These are phyloP conservation scores for Hippopotamyrus pictus DNA, from an alignment of 2,797 vertebrate genomes.

Conservation along the genomic window DNA sequence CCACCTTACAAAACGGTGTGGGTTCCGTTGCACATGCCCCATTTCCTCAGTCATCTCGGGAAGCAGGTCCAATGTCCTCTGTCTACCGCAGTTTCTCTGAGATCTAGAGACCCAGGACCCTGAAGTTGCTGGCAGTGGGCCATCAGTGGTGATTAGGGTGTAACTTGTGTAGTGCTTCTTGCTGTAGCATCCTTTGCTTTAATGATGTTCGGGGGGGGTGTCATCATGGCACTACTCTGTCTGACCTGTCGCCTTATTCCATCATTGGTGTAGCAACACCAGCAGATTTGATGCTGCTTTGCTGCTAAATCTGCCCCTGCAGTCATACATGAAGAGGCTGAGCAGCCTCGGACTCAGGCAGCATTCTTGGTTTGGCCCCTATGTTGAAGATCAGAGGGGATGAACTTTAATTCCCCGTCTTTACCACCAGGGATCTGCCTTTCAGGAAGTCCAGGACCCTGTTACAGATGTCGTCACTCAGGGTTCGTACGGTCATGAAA, in stretches of 20 bases:
- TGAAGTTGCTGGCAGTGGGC: not conserved
- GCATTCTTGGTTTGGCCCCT: not conserved
- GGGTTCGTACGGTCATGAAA: no score
- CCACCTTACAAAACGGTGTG: not conserved
- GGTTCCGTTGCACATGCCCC: not conserved
- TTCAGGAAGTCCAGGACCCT: not conserved
- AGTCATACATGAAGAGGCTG: not conserved
- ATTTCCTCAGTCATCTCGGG: not conserved
- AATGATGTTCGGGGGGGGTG: not conserved
- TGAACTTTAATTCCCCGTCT: not conserved
- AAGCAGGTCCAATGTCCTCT: not conserved
- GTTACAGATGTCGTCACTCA: not conserved
- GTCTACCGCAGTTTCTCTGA: not conserved
- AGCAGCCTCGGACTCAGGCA: not conserved
- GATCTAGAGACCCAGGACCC: not conserved
- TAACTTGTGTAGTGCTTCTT: not conserved
- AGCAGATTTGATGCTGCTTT: not conserved
- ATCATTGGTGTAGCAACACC: not conserved
- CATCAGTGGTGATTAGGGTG: not conserved
- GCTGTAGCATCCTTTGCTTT: not conserved
- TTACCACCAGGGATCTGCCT: not conserved
- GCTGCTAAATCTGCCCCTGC: not conserved
- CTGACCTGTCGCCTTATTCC: not conserved
- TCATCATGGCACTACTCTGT: not conserved
- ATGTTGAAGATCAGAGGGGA: not conserved